A percentile compares a stretch with the other conserved stretches of the same genome.
phyloP scores from a whole-genome alignment of 2,888 invertebrate genomes.

The Hoplodrina ambigua region DNA sequence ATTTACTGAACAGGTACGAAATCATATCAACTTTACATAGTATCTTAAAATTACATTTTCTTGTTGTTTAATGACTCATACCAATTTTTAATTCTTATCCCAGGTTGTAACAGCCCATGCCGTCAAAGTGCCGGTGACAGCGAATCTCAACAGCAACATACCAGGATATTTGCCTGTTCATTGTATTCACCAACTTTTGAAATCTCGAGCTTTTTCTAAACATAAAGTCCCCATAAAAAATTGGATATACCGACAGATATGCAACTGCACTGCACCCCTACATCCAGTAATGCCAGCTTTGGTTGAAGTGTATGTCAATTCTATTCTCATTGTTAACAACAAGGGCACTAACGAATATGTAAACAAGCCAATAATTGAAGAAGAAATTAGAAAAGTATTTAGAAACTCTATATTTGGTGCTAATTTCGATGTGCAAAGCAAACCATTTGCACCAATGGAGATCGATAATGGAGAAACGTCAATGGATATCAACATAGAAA shows the following conservation, averaged over 20 bases:
- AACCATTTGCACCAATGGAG: conserved; percentile 88
- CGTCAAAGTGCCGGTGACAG: conserved; percentile 98
- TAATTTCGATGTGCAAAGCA: conserved; percentile 92
- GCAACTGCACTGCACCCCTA: conserved; percentile 96
- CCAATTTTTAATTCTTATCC: conserved; percentile 1
- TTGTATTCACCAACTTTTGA: conserved; percentile 98
- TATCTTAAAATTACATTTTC: neutral
- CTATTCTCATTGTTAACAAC: conserved; percentile 93
- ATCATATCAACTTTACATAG: neutral
- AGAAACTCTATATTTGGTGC: conserved; percentile 94
- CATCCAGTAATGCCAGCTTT: conserved; percentile 98
- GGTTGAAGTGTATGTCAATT: conserved; percentile 98
- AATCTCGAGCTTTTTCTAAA: conserved; percentile 98
- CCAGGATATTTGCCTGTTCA: conserved; percentile 98
- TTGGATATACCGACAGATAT: conserved; percentile 99
- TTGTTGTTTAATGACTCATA: neutral
- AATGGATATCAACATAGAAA: conserved; percentile 90
- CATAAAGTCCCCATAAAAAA: conserved; percentile 98
- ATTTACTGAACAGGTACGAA: conserved; percentile 96
- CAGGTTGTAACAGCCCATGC: conserved; percentile 98
- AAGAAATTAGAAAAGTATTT: conserved; percentile 96
- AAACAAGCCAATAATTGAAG: conserved; percentile 97
- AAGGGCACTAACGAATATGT: conserved; percentile 94
- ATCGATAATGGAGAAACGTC: conserved; percentile 89
- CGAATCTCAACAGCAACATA: conserved; percentile 96